Conservation (phyloP, 2,888 invertebrate genomes). For the Alentia gelatinosa region DNA sequence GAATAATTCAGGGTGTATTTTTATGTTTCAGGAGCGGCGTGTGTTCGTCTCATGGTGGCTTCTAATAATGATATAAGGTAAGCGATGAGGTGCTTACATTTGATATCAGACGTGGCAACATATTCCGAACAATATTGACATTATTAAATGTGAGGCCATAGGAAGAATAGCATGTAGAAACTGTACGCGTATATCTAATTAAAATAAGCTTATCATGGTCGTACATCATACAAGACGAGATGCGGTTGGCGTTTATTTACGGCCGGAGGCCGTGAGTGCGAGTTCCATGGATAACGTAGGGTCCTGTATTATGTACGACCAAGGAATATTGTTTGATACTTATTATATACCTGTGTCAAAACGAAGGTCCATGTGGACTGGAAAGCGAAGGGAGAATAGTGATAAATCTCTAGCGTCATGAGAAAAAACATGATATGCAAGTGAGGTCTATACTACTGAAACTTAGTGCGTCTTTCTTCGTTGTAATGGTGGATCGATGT, state of each 20-base stretch:
- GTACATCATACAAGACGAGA: too few relatives aligned
- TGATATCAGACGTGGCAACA: background rate
- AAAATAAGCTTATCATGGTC: too few relatives aligned
- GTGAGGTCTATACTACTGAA: background rate
- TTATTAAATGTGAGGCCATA: too few relatives aligned
- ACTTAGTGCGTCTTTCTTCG: background rate
- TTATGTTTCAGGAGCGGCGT: background rate
- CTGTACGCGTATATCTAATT: background rate
- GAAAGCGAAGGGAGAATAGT: background rate
- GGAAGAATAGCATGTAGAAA: background rate
- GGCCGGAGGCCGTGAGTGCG: too few relatives aligned
- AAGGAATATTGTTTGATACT: too few relatives aligned
- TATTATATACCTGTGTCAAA: too few relatives aligned
- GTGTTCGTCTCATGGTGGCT: background rate
- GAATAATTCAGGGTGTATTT: background rate
- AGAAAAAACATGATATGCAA: background rate
- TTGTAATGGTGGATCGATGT: background rate
- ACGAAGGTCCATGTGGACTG: too few relatives aligned
- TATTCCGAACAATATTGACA: background rate
- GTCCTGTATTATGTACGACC: too few relatives aligned
- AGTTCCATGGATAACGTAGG: too few relatives aligned
- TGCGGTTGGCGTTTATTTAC: background rate
- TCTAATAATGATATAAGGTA: conserved; percentile 10
- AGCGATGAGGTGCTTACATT: background rate
- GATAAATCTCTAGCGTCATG: background rate